Evolutionary conservation across 2,113 vertebrate genomes (phyloP).

Genomic region (rabbit (Oryctolagus cuniculus)): DNA sequence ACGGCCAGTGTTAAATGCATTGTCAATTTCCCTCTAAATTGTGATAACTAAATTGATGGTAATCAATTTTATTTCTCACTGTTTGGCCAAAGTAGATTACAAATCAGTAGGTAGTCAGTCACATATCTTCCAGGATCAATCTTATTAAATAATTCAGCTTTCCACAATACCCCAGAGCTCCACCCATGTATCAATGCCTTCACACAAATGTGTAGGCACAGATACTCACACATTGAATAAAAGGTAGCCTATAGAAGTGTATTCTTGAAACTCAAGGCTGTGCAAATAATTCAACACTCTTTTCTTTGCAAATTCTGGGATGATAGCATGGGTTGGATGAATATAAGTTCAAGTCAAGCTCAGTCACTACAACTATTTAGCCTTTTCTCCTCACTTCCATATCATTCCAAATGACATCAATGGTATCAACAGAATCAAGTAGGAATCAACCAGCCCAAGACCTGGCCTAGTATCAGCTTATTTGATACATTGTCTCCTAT

Average conservation of each 20-base stretch:
- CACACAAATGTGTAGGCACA: background rate
- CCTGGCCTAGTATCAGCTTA: background rate
- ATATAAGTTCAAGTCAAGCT: background rate
- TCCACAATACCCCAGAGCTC: background rate
- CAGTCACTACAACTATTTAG: background rate
- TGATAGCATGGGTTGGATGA: background rate
- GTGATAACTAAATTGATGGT: background rate
- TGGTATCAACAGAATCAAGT: background rate
- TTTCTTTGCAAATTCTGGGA: background rate
- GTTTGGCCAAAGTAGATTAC: conserved; percentile 46
- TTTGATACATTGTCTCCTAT: background rate
- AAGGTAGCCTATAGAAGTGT: background rate
- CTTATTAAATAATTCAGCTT: conserved; percentile 30
- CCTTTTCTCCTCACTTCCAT: background rate
- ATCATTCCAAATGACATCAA: background rate
- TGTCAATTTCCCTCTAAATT: conserved; percentile 33
- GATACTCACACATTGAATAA: background rate
- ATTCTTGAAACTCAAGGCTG: conserved; percentile 9
- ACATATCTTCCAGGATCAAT: background rate
- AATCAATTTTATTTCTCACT: conserved; percentile 59
- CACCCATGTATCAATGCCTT: background rate
- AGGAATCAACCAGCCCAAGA: background rate
- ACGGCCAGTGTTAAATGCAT: background rate
- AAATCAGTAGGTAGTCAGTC: conserved; percentile 45
- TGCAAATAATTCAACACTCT: background rate